Base-by-base conservation (phyloP, 1,140 invertebrate species). In the Copidosoma floridanum region DNA sequence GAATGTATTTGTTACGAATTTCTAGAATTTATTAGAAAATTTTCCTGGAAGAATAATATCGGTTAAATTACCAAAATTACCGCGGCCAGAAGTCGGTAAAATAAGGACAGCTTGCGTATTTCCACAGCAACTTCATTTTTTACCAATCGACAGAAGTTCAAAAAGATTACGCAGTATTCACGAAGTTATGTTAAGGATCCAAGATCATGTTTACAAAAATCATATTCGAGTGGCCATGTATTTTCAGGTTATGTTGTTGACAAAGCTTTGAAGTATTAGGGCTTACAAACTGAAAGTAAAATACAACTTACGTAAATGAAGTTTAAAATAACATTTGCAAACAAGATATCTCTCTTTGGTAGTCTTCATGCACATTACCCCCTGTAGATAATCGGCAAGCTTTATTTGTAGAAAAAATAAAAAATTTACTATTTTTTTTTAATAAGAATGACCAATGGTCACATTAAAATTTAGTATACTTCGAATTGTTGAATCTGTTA, bases 11-110 rank as follows among this genome's bases (percentile, higher is more conserved):
- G n/a, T n/a, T n/a, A n/a, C n/a, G n/a, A n/a, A n/a, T n/a, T 32
- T 52, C n/a, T 47, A 85, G 84, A 75, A 84, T 37, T 58, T 85
- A 3, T 68, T 83, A 32, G 72, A 75, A 27, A 73, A 82, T 57
- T 85, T 84, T 65, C 83, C 83, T 59, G 86, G 86, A n/a, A 81
- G 84, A 2, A 71, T 88, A 23, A 84, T 89, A 5, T 83, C 85
- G 43, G 82, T 85, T 21, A 84, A 86, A 51, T 72, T 88, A 5
- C 86, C 87, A 0, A 87, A 89, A 70, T 67, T 88, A 26, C 81
- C 82, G 2, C 72, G 86, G 16, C 83, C 87, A 2, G 86, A 89
- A 76, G 78, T 87, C 7, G 85, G 82, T 11, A 82, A 79, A 55
- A 74, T 83, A 3, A 62, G 70, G 16, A 78, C 82, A 1, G 72